Percentiles rank a stretch among this genome's conserved stretches.
Evolutionary conservation across 2,888 invertebrate genomes (phyloP).

Genomic region (Drosophila paranaensis): DNA sequence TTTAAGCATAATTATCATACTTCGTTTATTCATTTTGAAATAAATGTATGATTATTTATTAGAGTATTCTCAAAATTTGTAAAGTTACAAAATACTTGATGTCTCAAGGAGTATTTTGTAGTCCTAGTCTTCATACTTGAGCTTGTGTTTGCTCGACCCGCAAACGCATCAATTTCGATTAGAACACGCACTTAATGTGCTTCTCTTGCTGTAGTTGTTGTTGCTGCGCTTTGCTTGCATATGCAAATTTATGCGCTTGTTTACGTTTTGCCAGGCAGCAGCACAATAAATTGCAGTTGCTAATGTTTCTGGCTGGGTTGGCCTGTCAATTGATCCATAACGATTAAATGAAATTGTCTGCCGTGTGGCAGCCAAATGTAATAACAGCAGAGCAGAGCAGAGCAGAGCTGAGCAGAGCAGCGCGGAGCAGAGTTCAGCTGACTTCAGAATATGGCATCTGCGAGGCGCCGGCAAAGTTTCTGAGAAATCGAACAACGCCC

Average conservation of each 20-base stretch:
- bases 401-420: neutral
- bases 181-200: slow-evolving; percentile 6
- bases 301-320: slow-evolving; percentile 40
- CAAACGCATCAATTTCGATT: slow-evolving; percentile 4
- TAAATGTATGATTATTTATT: too few relatives aligned
- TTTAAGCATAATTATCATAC: too few relatives aligned
- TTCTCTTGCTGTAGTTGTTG: neutral
- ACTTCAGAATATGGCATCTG: slow-evolving; percentile 6
- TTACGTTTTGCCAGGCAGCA: slow-evolving; percentile 31
- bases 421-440: too few relatives aligned
- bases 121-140: too few relatives aligned
- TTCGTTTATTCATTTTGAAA: too few relatives aligned
- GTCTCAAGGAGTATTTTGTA: neutral
- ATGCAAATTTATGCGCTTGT: slow-evolving; percentile 48
- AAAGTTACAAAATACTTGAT: too few relatives aligned
- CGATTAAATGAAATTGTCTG: slow-evolving; percentile 42
- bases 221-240: slow-evolving; percentile 14
- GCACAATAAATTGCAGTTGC: slow-evolving; percentile 22
- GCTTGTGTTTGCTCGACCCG: neutral
- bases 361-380: slow-evolving; percentile 22
- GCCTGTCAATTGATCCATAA: slow-evolving; percentile 47
- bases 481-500: slow-evolving; percentile 19
- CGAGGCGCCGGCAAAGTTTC: slow-evolving; percentile 48
- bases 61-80: too few relatives aligned
- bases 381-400: slow-evolving; percentile 6